phyloP scores from a whole-genome alignment of 1,140 invertebrate species.

The Hylaeus volcanicus region DNA sequence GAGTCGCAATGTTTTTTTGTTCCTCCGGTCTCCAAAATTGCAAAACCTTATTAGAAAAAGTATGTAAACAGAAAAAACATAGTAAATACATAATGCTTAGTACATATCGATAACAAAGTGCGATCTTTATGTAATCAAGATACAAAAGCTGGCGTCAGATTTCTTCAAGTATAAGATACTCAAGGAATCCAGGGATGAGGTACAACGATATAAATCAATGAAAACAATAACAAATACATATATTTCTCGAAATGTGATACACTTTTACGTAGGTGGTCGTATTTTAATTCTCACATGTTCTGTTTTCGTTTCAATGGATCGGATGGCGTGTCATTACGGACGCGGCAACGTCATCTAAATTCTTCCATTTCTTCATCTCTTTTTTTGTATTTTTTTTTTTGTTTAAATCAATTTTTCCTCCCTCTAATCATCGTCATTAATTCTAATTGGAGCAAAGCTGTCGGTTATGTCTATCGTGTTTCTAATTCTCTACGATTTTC shows the following conservation, averaged over 20 bases:
- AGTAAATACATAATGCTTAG: too few species aligned
- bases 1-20: too few species aligned
- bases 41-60: too few species aligned
- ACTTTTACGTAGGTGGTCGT: slow-evolving; percentile 76
- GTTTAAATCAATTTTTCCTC: neutral
- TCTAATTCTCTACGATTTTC: slow-evolving; percentile 54
- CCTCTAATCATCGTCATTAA: slow-evolving; percentile 43
- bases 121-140: too few species aligned
- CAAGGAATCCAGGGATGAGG: neutral
- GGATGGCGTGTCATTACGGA: slow-evolving; percentile 70
- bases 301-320: slow-evolving; percentile 70
- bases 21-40: too few species aligned
- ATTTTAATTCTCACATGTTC: slow-evolving; percentile 68
- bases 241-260: slow-evolving; percentile 81
- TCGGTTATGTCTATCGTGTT: slow-evolving; percentile 57
- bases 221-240: slow-evolving; percentile 82
- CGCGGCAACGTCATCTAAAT: slow-evolving; percentile 49
- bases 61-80: too few species aligned
- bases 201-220: slow-evolving; percentile 71
- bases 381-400: slow-evolving; percentile 1
- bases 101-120: too few species aligned
- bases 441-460: slow-evolving; percentile 65
- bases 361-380: slow-evolving; percentile 1
- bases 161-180: neutral
- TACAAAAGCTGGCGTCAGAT: too few species aligned